Percentiles rank a stretch among this genome's conserved stretches.
These are phyloP conservation scores for Mugil cephalus DNA, from an alignment of 2,113 vertebrate genomes.

Conservation along the genomic window DNA sequence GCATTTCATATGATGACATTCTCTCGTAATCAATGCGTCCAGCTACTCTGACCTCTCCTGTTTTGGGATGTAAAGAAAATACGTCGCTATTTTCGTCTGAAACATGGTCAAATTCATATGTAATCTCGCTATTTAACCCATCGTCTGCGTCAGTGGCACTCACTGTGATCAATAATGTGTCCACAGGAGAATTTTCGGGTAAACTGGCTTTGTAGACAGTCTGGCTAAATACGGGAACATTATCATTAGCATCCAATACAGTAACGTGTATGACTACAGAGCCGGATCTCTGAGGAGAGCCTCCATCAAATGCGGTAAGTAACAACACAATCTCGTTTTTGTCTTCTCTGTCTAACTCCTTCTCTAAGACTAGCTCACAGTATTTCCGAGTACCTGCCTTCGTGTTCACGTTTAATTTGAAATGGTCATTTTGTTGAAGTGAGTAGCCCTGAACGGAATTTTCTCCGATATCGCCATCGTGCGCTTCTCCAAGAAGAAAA, in stretches of 20 bases:
- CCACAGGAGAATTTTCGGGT: conserved; percentile 59
- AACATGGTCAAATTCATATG: conserved; percentile 76
- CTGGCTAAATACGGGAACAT: conserved; percentile 69
- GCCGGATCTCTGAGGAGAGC: conserved; percentile 71
- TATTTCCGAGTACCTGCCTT: conserved; percentile 69
- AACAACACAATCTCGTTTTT: conserved; percentile 27
- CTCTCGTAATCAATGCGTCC: conserved; percentile 82
- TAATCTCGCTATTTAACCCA: conserved; percentile 75
- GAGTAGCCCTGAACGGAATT: conserved; percentile 81
- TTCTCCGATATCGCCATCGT: conserved; percentile 80
- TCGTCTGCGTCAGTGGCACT: conserved; percentile 84
- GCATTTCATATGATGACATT: conserved; percentile 78
- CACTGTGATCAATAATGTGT: conserved; percentile 64
- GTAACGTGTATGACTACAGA: conserved; percentile 62
- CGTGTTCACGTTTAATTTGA: conserved; percentile 66
- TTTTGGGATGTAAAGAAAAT: conserved; percentile 75
- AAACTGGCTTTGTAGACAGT: conserved; percentile 59
- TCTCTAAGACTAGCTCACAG: conserved; percentile 65
- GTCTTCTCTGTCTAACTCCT: conserved; percentile 59
- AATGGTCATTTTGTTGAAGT: conserved; percentile 74
- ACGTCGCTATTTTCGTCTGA: conserved; percentile 59
- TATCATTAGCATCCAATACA: conserved; percentile 77
- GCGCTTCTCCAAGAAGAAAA: conserved; percentile 74
- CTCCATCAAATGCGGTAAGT: conserved; percentile 69
- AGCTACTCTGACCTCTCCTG: conserved; percentile 76